Evolutionary conservation across 2,888 invertebrate species (phyloP).

Genomic region (Leistus spinibarbis): DNA sequence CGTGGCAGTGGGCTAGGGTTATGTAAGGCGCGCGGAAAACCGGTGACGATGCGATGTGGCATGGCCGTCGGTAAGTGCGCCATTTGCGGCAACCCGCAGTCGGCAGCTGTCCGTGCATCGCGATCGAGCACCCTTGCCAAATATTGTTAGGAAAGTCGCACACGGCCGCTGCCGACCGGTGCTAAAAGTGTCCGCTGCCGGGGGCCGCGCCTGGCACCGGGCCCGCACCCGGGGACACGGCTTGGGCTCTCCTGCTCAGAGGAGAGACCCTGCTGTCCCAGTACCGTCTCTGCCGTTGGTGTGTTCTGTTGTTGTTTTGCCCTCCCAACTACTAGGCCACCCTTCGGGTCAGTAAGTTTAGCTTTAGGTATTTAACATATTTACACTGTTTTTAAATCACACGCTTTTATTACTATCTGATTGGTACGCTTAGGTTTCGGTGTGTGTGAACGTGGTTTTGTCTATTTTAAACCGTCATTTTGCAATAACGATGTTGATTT

Average conservation of each 20-base stretch:
- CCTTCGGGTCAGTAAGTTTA: constrained; percentile 25
- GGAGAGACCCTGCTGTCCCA: constrained; percentile 4
- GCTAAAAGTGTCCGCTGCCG: constrained; percentile 63
- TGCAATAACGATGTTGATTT: not conserved
- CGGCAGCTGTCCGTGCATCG: too few species aligned
- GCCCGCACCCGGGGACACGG: constrained; percentile 45
- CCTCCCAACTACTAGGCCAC: not conserved
- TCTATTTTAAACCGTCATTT: not conserved
- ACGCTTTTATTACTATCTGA: not conserved
- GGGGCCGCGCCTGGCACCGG: constrained; percentile 51
- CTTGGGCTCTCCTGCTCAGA: not conserved
- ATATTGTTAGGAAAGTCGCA: constrained; percentile 75
- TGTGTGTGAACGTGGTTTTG: not conserved
- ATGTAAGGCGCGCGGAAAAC: constrained; percentile 31
- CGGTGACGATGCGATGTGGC: not conserved
- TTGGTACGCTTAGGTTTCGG: not conserved
- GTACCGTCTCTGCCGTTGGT: constrained; percentile 21
- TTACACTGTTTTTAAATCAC: not conserved
- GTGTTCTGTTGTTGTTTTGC: constrained; percentile 23
- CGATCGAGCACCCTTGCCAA: constrained; percentile 69
- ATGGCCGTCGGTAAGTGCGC: constrained; percentile 40
- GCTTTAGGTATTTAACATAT: not conserved
- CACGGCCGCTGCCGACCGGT: constrained; percentile 47
- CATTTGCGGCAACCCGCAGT: constrained; percentile 45
- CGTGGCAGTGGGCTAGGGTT: not conserved